Evolutionary conservation across 2,888 invertebrate species (phyloP).

Genomic region (Epinotia bilunana): DNA sequence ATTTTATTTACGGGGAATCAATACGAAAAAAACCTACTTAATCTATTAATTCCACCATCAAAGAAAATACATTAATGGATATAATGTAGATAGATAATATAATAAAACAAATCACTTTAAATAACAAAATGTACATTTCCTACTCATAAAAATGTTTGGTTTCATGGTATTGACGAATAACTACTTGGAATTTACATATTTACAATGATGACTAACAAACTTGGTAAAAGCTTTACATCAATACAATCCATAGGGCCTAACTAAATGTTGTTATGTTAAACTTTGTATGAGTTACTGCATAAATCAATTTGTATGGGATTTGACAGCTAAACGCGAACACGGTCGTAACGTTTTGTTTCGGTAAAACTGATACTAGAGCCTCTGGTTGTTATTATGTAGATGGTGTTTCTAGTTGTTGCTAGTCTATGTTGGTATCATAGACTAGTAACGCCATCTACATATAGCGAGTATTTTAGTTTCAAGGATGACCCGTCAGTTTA

Average conservation of each 20-base stretch:
- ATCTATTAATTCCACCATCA: conserved; percentile 62
- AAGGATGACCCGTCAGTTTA: no score
- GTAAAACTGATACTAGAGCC: no score
- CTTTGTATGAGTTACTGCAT: conserved; percentile 72
- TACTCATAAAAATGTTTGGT: conserved; percentile 82
- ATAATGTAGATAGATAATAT: conserved; percentile 58
- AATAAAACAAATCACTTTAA: conserved; percentile 62
- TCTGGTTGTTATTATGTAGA: no score
- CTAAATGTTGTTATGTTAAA: conserved; percentile 52
- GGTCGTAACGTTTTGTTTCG: no score
- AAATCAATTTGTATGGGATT: no score
- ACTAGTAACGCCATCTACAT: no score
- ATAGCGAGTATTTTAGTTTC: no score
- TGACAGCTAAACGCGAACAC: no score
- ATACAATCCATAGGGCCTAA: conserved; percentile 54
- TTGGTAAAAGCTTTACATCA: conserved; percentile 71
- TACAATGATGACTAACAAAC: conserved; percentile 76
- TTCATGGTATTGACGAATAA: conserved; percentile 80
- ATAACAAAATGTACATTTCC: conserved; percentile 80
- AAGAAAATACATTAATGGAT: conserved; percentile 73
- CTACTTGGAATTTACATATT: conserved; percentile 83
- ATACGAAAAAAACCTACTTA: conserved; percentile 71
- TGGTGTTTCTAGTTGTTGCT: no score
- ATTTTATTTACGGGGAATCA: conserved; percentile 77
- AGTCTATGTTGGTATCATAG: no score